Percentiles rank a stretch among this genome's conserved stretches.
Conservation (phyloP, 2,888 invertebrate species). For the Hyposoter didymator region DNA sequence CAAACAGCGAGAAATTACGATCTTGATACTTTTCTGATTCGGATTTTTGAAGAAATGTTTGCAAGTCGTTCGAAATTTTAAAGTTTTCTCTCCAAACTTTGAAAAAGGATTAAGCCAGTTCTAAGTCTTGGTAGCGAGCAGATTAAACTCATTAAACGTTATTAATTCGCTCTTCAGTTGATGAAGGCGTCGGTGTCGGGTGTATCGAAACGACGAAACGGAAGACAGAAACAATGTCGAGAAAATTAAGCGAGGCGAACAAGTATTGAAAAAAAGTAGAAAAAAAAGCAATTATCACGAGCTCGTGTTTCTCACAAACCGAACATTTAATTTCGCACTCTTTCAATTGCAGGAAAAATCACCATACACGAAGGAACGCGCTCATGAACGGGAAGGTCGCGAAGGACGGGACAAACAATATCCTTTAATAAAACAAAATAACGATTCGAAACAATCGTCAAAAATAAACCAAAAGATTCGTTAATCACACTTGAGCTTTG, state of each 20-base stretch:
- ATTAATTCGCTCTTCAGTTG: constrained; percentile 78
- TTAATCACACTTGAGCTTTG: not conserved
- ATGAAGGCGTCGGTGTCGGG: constrained; percentile 79
- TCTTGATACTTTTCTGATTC: not conserved
- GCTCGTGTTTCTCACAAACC: not conserved
- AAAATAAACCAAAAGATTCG: not conserved
- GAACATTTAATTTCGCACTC: constrained; percentile 43
- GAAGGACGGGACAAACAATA: constrained; percentile 93
- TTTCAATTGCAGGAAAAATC: constrained; percentile 90
- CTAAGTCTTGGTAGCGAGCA: not conserved
- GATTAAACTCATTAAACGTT: constrained; percentile 65
- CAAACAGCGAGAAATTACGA: not conserved
- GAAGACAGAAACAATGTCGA: constrained; percentile 78
- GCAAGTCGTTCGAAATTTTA: not conserved
- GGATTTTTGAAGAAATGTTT: not conserved
- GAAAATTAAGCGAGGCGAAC: constrained; percentile 78
- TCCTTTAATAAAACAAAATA: constrained; percentile 86
- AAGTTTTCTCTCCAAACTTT: not conserved
- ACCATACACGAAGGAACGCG: constrained; percentile 89
- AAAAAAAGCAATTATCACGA: constrained; percentile 24
- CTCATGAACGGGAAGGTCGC: constrained; percentile 91
- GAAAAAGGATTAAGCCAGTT: not conserved
- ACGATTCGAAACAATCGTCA: not conserved
- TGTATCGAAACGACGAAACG: constrained; percentile 81
- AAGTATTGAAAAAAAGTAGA: constrained; percentile 70